phyloP scores from a whole-genome alignment of 2,888 invertebrate genomes.

The Watsonalla binaria region DNA sequence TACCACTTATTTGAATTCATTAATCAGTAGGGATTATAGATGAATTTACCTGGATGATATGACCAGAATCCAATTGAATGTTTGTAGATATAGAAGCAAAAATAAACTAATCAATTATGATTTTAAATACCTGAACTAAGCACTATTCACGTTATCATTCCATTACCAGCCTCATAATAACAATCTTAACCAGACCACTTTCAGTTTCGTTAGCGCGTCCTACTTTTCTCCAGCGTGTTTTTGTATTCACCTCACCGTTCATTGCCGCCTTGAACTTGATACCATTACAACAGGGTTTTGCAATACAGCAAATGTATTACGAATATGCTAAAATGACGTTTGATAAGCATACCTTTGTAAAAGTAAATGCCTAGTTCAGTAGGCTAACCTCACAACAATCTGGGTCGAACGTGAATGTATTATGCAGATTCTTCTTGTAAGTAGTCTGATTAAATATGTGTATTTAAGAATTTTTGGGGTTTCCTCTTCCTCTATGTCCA shows the following conservation, averaged over 20 bases:
- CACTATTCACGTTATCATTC: not conserved
- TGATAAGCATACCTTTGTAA: conserved; percentile 5
- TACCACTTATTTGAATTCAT: too few relatives aligned
- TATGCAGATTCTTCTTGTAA: conserved; percentile 24
- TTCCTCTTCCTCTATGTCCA: conserved; percentile 22
- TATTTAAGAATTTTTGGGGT: not conserved
- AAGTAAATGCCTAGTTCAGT: conserved; percentile 21
- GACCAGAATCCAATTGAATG: too few relatives aligned
- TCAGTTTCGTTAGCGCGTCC: conserved; percentile 45
- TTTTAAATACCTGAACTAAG: not conserved
- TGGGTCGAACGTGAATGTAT: conserved; percentile 28
- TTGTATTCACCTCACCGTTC: conserved; percentile 44
- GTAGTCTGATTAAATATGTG: conserved; percentile 7
- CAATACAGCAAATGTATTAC: conserved; percentile 34
- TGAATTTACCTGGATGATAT: too few relatives aligned
- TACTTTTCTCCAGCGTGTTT: conserved; percentile 22
- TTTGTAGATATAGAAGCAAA: too few relatives aligned
- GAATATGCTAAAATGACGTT: conserved; percentile 16
- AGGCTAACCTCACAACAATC: conserved; percentile 22
- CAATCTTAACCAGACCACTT: conserved; percentile 30
- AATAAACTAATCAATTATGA: too few relatives aligned
- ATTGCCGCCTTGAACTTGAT: conserved; percentile 64
- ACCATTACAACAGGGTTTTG: conserved; percentile 15
- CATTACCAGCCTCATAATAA: not conserved
- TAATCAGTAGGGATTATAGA: too few relatives aligned